A percentile compares a stretch with the other conserved stretches of the same genome.
phyloP scores from a whole-genome alignment of 2,888 invertebrate species.

The Blastobasis adustella region DNA sequence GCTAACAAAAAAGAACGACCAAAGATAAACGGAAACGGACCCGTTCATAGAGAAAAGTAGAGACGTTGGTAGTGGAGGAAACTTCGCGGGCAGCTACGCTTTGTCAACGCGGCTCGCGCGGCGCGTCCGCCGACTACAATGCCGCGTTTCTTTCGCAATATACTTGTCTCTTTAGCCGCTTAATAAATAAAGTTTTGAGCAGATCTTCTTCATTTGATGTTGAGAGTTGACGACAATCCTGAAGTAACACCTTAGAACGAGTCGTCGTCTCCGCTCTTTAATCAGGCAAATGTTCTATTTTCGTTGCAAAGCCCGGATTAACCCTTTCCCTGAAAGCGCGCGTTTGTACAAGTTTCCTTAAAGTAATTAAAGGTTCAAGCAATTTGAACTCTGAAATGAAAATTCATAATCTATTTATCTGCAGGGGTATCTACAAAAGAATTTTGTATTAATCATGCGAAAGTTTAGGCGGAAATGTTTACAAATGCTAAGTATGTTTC shows the following conservation, averaged over 20 bases:
- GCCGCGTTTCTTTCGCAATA: too few species aligned
- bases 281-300: slow-evolving; percentile 57
- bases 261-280: slow-evolving; percentile 34
- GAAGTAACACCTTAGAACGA: slow-evolving; percentile 26
- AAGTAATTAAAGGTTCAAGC: slow-evolving; percentile 61
- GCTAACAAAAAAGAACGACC: slow-evolving; percentile 55
- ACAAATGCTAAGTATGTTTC: slow-evolving; percentile 5
- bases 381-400: slow-evolving; percentile 52
- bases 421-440: slow-evolving; percentile 31
- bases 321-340: slow-evolving; percentile 43
- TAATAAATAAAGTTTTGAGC: slow-evolving; percentile 15
- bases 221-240: slow-evolving; percentile 22
- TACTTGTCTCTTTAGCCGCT: background rate
- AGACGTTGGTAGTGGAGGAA: slow-evolving; percentile 53
- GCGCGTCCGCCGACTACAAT: background rate
- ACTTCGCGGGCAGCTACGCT: slow-evolving; percentile 47
- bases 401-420: slow-evolving; percentile 54
- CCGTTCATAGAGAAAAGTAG: slow-evolving; percentile 65
- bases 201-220: slow-evolving; percentile 22
- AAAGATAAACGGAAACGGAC: slow-evolving; percentile 69
- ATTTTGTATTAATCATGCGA: slow-evolving; percentile 24
- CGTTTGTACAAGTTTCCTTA: slow-evolving; percentile 56
- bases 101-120: background rate
- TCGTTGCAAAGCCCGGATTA: slow-evolving; percentile 48
- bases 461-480: slow-evolving; percentile 17